These are phyloP conservation scores for Lacanobia wlatinum DNA, from an alignment of 2,888 invertebrate species.

Conservation along the genomic window DNA sequence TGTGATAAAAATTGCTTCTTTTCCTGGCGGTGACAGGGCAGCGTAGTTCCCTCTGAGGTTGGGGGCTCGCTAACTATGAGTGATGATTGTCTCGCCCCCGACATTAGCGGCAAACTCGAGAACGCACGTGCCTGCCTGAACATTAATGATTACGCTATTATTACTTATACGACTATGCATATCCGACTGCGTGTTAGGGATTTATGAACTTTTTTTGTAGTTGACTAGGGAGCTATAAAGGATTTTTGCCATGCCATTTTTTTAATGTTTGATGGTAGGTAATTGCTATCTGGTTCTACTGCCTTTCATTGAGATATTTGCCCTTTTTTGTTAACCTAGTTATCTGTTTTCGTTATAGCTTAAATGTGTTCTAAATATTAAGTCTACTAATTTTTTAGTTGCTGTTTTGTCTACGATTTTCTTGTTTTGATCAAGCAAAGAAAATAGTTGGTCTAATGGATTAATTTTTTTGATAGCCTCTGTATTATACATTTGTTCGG, in stretches of 20 bases:
- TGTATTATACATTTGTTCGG: no score
- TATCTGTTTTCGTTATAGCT: not conserved
- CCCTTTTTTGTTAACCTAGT: not conserved
- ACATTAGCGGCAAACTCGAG: conserved; percentile 76
- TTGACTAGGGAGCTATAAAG: conserved; percentile 43
- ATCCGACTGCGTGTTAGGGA: conserved; percentile 51
- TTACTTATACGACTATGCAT: conserved; percentile 66
- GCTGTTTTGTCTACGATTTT: no score
- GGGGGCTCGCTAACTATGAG: conserved; percentile 85
- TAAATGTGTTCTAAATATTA: not conserved
- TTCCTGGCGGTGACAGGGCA: conserved; percentile 81
- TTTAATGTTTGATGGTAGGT: not conserved
- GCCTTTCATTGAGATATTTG: not conserved
- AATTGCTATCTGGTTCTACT: conserved; percentile 16
- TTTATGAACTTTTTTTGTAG: conserved; percentile 56
- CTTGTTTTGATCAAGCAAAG: not conserved
- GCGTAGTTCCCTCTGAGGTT: conserved; percentile 75
- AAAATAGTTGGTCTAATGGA: not conserved
- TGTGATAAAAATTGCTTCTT: conserved; percentile 87
- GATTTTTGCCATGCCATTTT: conserved; percentile 22
- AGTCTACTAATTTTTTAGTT: no score
- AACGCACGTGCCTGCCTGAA: conserved; percentile 78
- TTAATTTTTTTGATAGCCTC: not conserved
- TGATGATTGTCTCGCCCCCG: conserved; percentile 86
- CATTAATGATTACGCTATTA: conserved; percentile 79